Evolutionary conservation across 2,113 vertebrate genomes (phyloP), one percentile per base, ranked within the genome.

Genomic region (Illadopsis cleaveri): DNA sequence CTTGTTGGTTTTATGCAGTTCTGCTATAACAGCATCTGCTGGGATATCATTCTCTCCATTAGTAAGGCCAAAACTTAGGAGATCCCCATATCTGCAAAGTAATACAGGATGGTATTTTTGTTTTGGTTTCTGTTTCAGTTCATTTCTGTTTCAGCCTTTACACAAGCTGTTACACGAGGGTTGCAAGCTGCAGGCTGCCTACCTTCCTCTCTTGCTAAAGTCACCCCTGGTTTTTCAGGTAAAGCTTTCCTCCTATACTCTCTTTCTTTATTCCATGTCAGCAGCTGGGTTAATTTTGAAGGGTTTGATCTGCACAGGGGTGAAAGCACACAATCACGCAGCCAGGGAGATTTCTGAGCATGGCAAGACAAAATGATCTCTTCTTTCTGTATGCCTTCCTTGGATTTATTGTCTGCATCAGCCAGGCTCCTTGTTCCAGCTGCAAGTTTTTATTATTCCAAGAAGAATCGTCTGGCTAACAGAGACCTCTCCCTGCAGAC

Each of bases 381-480:
- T 83, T 69, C 62, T 76, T 80, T 95, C 70, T 66, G 9, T 86
- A 24, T 11, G 22, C 47, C 70, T 91, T 92, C 81, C 53, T n/a
- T 77, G 72, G 45, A 56, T 95, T 96, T 85, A 93, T 93, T 94
- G 78, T 89, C 38, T 76, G 48, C 44, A 56, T 86, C 81, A 91
- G 86, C 84, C 80, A 86, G 56, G 61, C 47, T 94, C 64, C 75
- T 60, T 22, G 62, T 81, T 93, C 90, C 96, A 97, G 92, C 88
- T 96, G 93, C 76, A 96, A 91, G 78, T 47, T 91, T 96, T 97
- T 94, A 89, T 96, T 96, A 81, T 88, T 85, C 77, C 75, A 86
- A 71, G 75, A 95, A 97, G 88, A 91, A 96, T 83, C 12, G 0
- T 87, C 93, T 91, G 83, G 71, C 77, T 92, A 84, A 92, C 77